phyloP scores from a whole-genome alignment of 53 echinoderm and acorn worm genomes.

The Luidia sarsii region DNA sequence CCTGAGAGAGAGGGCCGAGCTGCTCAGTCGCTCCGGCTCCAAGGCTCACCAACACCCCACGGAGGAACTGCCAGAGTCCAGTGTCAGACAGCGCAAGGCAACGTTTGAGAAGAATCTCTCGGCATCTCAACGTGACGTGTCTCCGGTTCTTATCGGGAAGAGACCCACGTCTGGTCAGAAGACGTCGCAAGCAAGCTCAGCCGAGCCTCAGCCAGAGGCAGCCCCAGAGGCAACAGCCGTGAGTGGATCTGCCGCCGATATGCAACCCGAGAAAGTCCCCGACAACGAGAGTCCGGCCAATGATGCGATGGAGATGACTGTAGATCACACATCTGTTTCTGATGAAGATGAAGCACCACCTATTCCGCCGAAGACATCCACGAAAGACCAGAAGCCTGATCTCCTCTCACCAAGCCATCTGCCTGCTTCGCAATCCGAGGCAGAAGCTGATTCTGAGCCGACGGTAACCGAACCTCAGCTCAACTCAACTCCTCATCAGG shows the following conservation, averaged over 20 bases:
- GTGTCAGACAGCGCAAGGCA: slow-evolving; percentile 18
- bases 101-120: not conserved
- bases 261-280: too few species aligned
- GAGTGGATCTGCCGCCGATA: too few species aligned
- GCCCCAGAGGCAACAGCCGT: too few species aligned
- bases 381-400: not conserved
- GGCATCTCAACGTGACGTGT: not conserved
- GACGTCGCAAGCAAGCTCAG: not conserved
- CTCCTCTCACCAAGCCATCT: too few species aligned
- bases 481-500: too few species aligned
- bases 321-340: not conserved
- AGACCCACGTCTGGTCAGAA: not conserved
- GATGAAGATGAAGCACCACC: not conserved
- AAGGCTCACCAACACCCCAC: not conserved
- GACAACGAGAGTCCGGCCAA: not conserved
- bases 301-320: not conserved
- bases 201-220: not conserved
- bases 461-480: not conserved
- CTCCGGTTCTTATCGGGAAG: not conserved
- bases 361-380: not conserved
- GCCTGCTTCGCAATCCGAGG: not conserved
- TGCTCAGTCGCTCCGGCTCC: not conserved
- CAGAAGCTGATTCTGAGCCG: not conserved
- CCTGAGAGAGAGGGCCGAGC: slow-evolving; percentile 31
- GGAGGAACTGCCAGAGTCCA: slow-evolving; percentile 6